These are phyloP conservation scores for Syrista parreyssii DNA, from an alignment of 2,888 invertebrate species.

Conservation along the genomic window DNA sequence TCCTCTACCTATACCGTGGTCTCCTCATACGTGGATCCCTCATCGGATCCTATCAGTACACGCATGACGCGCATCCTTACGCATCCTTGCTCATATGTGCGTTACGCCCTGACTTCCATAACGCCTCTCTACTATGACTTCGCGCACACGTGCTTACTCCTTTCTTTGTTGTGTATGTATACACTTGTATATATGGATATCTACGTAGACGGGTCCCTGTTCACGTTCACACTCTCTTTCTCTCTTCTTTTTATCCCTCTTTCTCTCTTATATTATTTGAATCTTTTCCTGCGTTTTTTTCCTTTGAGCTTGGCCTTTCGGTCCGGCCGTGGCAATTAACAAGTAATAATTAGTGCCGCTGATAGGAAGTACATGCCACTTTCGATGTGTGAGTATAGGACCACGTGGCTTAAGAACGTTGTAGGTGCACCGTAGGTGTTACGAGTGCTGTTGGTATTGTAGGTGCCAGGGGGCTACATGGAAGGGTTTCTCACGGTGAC, in stretches of 20 bases:
- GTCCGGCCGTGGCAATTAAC: conserved; percentile 39
- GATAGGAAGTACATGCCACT: conserved; percentile 32
- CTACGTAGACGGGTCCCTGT: background rate
- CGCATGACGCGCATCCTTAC: conserved; percentile 7
- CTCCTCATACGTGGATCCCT: conserved; percentile 13
- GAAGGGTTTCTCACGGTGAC: conserved; percentile 36
- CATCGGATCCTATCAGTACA: conserved; percentile 3
- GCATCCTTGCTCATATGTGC: background rate
- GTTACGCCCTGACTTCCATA: background rate
- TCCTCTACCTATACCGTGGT: conserved; percentile 1
- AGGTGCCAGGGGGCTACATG: conserved; percentile 24
- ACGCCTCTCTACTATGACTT: background rate
- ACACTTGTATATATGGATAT: background rate
- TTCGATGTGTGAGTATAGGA: conserved; percentile 3
- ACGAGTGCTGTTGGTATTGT: background rate
- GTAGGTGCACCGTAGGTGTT: background rate
- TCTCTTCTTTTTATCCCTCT: background rate
- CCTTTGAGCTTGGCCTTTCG: conserved; percentile 13
- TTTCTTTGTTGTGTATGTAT: background rate
- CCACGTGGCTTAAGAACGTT: background rate
- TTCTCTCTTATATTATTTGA: conserved; percentile 5
- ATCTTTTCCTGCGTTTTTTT: conserved; percentile 10
- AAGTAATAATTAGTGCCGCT: conserved; percentile 42
- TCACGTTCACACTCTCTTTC: background rate
- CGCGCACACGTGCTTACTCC: background rate